Conservation (phyloP, 2,888 invertebrate species). For the Rhingia campestris region DNA sequence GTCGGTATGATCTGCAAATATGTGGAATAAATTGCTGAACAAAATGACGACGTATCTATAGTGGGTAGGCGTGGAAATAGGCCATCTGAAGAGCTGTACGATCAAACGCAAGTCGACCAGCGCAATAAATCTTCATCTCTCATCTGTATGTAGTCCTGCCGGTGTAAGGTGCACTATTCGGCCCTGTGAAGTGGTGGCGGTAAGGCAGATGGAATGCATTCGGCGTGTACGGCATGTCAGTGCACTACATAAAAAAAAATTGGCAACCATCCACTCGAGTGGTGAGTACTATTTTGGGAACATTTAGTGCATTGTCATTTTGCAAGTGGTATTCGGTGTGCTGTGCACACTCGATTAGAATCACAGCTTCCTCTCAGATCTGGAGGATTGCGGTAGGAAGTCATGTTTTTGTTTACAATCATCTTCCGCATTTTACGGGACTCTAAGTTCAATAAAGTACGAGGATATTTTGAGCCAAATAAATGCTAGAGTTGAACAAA, state of each 20-base stretch:
- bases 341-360: constrained; percentile 19
- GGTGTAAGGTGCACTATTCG: neutral
- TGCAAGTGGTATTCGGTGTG: constrained; percentile 9
- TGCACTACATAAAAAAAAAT: constrained; percentile 39
- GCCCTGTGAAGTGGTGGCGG: neutral
- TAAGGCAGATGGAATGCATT: constrained; percentile 63
- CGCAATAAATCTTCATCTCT: constrained; percentile 52
- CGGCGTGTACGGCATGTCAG: constrained; percentile 49
- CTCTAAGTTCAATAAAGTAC: constrained; percentile 19
- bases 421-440: constrained; percentile 57
- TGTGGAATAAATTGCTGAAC: constrained; percentile 13
- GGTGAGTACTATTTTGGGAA: constrained; percentile 59
- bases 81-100: constrained; percentile 45
- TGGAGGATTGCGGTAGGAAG: constrained; percentile 44
- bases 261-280: constrained; percentile 65
- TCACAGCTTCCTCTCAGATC: constrained; percentile 33
- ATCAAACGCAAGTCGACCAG: constrained; percentile 37
- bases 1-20: constrained; percentile 23
- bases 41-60: constrained; percentile 29
- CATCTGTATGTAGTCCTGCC: neutral
- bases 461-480: constrained; percentile 11
- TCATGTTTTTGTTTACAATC: constrained; percentile 39
- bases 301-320: constrained; percentile 63
- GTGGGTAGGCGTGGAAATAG: constrained; percentile 62
- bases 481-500: constrained; percentile 21